Conservation (phyloP, 2,113 vertebrate genomes). For the Falco punctatus region DNA sequence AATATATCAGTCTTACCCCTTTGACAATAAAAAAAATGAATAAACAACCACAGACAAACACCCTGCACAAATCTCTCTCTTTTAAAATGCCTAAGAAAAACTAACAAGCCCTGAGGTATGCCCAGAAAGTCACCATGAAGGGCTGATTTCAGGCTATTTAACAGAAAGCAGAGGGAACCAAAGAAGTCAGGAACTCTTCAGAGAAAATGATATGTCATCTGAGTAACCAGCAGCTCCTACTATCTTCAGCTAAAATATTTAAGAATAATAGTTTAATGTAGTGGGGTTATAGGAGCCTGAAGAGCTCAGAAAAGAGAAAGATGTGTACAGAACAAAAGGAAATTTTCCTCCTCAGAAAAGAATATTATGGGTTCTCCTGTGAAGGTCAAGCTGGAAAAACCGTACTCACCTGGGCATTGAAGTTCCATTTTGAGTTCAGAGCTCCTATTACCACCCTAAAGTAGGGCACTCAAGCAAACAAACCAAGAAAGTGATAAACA, state of each 20-base stretch:
- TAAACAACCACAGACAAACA: background rate
- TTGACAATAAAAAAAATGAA: background rate
- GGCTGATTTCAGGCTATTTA: background rate
- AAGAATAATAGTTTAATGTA: background rate
- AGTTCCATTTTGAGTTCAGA: background rate
- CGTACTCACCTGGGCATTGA: background rate
- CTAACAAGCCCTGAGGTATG: background rate
- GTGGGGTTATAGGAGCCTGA: background rate
- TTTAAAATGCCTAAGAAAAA: background rate
- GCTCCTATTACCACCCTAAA: background rate
- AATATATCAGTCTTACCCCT: background rate
- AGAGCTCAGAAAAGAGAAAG: background rate
- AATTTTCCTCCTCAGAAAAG: background rate
- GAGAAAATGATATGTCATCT: background rate
- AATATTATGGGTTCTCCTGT: background rate
- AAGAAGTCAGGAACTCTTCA: background rate
- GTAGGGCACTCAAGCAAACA: background rate
- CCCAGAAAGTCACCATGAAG: background rate
- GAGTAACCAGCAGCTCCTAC: background rate
- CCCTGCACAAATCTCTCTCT: background rate
- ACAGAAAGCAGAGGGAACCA: background rate
- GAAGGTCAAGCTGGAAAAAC: background rate
- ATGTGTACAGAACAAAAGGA: background rate
- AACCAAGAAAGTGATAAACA: background rate
- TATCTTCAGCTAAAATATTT: background rate